phyloP scores from a whole-genome alignment of 2,113 vertebrate species.

The Salvator merianae region DNA sequence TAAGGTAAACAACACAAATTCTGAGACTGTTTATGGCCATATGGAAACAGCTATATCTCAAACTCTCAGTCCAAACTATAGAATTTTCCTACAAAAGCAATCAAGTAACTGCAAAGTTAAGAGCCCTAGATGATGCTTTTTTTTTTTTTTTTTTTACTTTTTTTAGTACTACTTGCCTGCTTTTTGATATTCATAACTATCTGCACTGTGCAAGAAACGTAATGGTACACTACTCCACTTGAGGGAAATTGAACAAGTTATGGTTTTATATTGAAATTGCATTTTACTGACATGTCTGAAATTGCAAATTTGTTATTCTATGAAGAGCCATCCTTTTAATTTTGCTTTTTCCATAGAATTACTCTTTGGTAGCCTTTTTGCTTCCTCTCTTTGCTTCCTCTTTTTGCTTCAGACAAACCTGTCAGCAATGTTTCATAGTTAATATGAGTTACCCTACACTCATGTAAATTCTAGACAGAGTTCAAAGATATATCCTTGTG shows the following conservation, averaged over 20 bases:
- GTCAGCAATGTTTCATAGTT: neutral
- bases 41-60: neutral
- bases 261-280: neutral
- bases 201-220: neutral
- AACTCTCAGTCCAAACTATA: neutral
- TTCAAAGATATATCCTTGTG: neutral
- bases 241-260: constrained; percentile 12
- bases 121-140: neutral
- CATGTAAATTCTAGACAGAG: constrained; percentile 8
- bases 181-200: neutral
- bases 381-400: neutral
- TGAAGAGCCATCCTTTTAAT: neutral
- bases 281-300: neutral
- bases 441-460: neutral
- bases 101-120: neutral
- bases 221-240: neutral
- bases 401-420: neutral
- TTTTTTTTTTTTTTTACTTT: too few species aligned
- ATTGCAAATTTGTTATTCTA: neutral
- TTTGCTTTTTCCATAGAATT: neutral
- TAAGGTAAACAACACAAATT: neutral
- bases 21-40: neutral
- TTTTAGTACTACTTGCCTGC: neutral
- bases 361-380: neutral
- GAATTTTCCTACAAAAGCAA: neutral